Base-by-base conservation (phyloP, 2,888 invertebrate species). In the Caenorhabditis japonica region DNA sequence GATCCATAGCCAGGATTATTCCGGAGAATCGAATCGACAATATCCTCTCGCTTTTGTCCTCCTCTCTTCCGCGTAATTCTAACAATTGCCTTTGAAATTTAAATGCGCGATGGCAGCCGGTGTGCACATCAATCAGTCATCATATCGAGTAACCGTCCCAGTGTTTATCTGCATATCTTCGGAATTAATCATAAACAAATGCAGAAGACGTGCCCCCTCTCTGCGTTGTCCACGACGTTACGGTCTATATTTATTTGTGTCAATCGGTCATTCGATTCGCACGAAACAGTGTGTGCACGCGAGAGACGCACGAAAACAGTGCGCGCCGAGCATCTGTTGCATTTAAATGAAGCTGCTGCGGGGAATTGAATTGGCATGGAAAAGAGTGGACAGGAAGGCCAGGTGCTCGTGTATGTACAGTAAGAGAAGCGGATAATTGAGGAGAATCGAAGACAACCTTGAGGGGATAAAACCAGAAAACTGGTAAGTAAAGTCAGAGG, bases 101-200 rank as follows among this genome's bases (percentile, higher is more conserved):
- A 36, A 49, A 34, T 34, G 21, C 49, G 34, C 33, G 30, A 47
- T 27, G n/a, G 17, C 19, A 21, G 49, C 3, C 17, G 49, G 15
- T 30, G 30, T 30, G 30, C 30, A 30, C 30, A 34, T 30, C 44
- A 12, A 56, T 56, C 56, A 23, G 44, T 56, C 56, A 56, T 56
- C 49, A 21, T 51, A 60, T 60, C 60, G 19, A 43, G 41, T 60
- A 39, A 51, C 60, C 23, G n/a, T 15, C 13, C 25, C 13, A 43
- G n/a, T 51, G 51, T 39, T 49, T 60, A 61, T 61, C 61, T 53
- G 44, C 53, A 52, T 53, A 61, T 61, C 53, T 61, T 43, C 61
- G 43, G 53, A 61, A 61, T 61, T 61, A 61, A 61, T 61, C 52
- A 61, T 52, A 61, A 59, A 61, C 61, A 61, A 61, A 61, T 46